Base-by-base conservation (phyloP, 2,113 vertebrate species). In the Hyperoodon ampullatus region DNA sequence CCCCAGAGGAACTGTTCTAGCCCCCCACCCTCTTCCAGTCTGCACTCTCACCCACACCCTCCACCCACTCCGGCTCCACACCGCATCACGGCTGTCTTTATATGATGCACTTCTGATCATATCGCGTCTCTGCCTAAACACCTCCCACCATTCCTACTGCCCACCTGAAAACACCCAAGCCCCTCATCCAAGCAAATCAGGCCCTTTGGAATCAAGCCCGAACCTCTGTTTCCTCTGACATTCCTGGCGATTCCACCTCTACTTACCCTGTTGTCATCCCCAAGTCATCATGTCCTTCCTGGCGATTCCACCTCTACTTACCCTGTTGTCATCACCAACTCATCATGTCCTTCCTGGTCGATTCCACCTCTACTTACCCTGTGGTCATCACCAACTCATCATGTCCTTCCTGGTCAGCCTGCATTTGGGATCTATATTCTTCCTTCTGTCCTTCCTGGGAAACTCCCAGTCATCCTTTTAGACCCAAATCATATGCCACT, bases 131-230 rank as follows among this genome's bases (percentile, higher is more conserved):
- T 63, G 39, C 23, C 35, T 47, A 35, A 33, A 35, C 18, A 88
- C 58, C 24, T 55, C 14, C 26, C 4, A 0, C 55, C 33, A 5
- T 12, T 90, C 42, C 18, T 12, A 19, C 16, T 60, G 3, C 30
- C 68, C 42, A n/a, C 23, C 47, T 24, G 42, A 53, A 18, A 65
- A 63, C 1, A 70, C 8, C 10, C 10, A 33, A n/a, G 10, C 23
- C 30, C n/a, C 33, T 66, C 8, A 21, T 30, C 28, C 58, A 23
- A 23, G 24, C 6, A 47, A 1, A 55, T 5, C 0, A 14, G 6
- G 23, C 30, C 0, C 0, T 21, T 81, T n/a, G 78, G 55, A 61
- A 33, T 44, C 55, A 74, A 81, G 39, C 28, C 28, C 6, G 61
- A 42, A 19, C 66, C 28, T 61, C 5, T 3, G 1, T 18, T 86